Conservation (phyloP, 2,888 invertebrate species). For the Leucoma salicis region DNA sequence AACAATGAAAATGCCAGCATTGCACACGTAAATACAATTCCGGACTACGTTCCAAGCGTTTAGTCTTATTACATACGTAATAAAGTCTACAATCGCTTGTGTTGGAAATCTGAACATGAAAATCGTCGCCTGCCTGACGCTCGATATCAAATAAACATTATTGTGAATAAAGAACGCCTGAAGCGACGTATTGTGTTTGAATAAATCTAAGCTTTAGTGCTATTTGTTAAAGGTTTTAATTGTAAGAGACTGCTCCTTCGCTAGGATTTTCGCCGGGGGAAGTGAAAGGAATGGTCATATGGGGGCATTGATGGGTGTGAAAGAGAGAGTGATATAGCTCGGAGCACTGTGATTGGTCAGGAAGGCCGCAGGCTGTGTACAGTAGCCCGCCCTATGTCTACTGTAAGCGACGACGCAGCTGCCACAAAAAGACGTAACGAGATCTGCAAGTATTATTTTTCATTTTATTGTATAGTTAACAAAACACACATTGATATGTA, state of each 20-base stretch:
- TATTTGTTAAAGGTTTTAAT: conserved; percentile 45
- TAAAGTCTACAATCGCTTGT: conserved; percentile 71
- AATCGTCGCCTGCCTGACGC: conserved; percentile 80
- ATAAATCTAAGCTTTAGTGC: conserved; percentile 48
- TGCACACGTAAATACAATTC: conserved; percentile 80
- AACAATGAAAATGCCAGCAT: conserved; percentile 80
- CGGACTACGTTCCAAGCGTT: conserved; percentile 48
- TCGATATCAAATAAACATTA: conserved; percentile 80
- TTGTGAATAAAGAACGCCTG: conserved; percentile 55
- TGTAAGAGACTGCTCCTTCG: conserved; percentile 43
- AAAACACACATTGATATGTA: background rate
- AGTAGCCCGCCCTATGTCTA: conserved; percentile 83
- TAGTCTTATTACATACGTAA: conserved; percentile 57
- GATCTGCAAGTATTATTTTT: conserved; percentile 25
- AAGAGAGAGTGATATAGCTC: conserved; percentile 71
- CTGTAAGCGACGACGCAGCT: conserved; percentile 71
- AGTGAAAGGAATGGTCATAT: conserved; percentile 63
- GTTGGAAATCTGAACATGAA: conserved; percentile 79
- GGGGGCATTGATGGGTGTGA: conserved; percentile 45
- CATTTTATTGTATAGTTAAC: conserved; percentile 1
- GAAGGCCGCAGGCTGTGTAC: conserved; percentile 82
- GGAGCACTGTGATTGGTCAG: conserved; percentile 83
- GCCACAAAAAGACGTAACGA: conserved; percentile 55
- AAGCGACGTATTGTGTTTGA: conserved; percentile 47
- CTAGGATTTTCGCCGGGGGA: conserved; percentile 80